Percentiles rank a stretch among this genome's conserved stretches.
These are phyloP conservation scores for Protobothrops mucrosquamatus DNA, from an alignment of 2,113 vertebrate genomes.

Conservation along the genomic window DNA sequence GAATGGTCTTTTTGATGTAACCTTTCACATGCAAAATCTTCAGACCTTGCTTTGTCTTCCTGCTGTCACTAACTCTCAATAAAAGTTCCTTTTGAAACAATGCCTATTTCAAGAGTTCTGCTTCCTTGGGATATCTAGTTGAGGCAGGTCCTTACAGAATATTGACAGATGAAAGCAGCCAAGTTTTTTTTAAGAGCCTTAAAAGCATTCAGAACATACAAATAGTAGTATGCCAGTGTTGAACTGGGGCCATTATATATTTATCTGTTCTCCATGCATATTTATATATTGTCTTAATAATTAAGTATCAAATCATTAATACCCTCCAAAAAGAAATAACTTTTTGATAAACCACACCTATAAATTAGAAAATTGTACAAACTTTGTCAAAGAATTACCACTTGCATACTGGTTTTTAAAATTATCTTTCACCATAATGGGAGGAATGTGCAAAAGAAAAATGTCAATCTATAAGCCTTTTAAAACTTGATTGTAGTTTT, in stretches of 20 bases:
- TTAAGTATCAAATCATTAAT: neutral
- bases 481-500: neutral
- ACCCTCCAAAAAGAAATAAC: neutral
- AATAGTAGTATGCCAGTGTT: neutral
- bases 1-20: too few species aligned
- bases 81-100: too few species aligned
- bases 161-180: neutral
- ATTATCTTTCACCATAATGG: neutral
- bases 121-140: too few species aligned
- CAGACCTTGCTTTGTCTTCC: too few species aligned
- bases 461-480: conserved; percentile 10
- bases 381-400: neutral
- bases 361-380: neutral
- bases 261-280: neutral
- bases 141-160: too few species aligned
- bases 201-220: too few species aligned
- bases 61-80: too few species aligned
- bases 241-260: neutral
- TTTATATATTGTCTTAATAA: neutral
- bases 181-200: neutral
- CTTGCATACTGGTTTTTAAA: neutral
- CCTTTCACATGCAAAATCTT: too few species aligned
- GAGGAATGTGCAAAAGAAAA: neutral
- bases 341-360: neutral
- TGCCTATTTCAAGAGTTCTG: too few species aligned